Evolutionary conservation across 2,888 invertebrate genomes (phyloP).

Genomic region (Tetranychus piercei): DNA sequence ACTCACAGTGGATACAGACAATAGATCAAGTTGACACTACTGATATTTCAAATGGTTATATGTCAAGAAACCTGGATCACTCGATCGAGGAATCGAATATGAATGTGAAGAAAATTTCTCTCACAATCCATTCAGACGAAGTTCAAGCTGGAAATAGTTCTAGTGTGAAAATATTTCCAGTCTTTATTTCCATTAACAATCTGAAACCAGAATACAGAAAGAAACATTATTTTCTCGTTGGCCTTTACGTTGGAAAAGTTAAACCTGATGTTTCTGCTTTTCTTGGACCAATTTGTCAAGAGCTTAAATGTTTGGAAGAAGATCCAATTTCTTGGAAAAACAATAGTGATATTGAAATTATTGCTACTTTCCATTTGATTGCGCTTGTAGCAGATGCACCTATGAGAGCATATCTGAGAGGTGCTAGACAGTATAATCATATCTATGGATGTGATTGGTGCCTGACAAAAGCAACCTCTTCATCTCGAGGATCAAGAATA

Average conservation of each 20-base stretch:
- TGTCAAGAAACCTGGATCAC: not conserved
- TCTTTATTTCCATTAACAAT: not conserved
- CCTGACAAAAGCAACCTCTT: not conserved
- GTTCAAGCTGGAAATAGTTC: not conserved
- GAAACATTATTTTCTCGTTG: not conserved
- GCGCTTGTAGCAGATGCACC: not conserved
- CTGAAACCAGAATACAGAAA: not conserved
- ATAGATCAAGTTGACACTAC: not conserved
- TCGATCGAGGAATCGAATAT: not conserved
- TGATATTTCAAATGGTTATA: not conserved
- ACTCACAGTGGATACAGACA: not conserved
- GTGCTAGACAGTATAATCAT: not conserved
- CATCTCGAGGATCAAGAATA: not conserved
- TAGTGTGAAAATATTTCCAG: not conserved
- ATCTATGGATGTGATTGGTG: not conserved
- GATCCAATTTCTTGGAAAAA: not conserved
- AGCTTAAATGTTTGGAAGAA: not conserved
- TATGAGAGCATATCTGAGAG: slow-evolving; percentile 8
- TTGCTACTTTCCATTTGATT: not conserved
- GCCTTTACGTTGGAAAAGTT: not conserved
- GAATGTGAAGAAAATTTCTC: not conserved
- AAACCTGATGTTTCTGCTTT: not conserved
- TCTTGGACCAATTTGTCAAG: slow-evolving; percentile 5
- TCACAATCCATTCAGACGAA: not conserved
- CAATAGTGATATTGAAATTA: no score